These are phyloP conservation scores for Bambusicola thoracicus DNA, from an alignment of 2,113 vertebrate species.

Conservation along the genomic window DNA sequence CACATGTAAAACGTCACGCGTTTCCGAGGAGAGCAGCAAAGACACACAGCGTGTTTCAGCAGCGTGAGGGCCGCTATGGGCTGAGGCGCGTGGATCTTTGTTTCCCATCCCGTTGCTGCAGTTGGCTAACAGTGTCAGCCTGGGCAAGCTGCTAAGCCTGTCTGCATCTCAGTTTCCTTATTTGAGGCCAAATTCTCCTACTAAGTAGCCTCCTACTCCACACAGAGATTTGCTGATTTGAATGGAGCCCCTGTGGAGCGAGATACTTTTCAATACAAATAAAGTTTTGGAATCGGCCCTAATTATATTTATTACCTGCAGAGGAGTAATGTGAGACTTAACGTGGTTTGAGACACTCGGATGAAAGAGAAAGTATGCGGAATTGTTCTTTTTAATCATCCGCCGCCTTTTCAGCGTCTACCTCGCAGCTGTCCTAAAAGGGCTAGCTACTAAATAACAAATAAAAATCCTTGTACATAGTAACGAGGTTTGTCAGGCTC, in stretches of 20 bases:
- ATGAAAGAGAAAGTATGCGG: constrained; percentile 52
- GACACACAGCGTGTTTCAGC: not conserved
- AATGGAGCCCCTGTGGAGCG: constrained; percentile 59
- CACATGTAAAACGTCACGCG: not conserved
- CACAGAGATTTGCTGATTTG: constrained; percentile 63
- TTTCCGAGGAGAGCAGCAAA: not conserved
- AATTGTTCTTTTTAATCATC: constrained; percentile 64
- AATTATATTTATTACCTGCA: constrained; percentile 75
- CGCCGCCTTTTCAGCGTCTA: constrained; percentile 28
- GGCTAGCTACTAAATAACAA: constrained; percentile 9
- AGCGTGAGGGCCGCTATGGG: not conserved
- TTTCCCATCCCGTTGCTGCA: constrained; percentile 14
- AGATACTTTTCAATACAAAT: constrained; percentile 72
- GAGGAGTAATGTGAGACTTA: constrained; percentile 68
- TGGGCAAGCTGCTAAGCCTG: constrained; percentile 41
- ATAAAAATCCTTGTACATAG: not conserved
- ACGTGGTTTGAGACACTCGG: constrained; percentile 57
- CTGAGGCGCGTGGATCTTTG: not conserved
- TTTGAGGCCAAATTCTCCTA: constrained; percentile 67
- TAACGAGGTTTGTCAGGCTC: constrained; percentile 12
- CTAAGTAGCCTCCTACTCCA: constrained; percentile 69
- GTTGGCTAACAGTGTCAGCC: constrained; percentile 23
- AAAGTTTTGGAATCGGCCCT: constrained; percentile 66
- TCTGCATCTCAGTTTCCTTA: constrained; percentile 47
- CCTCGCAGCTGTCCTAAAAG: constrained; percentile 25